Evolutionary conservation across 37 sponge, comb jelly and placozoan species (phyloP), one percentile per base, ranked within the genome.

Genomic region (Beroe ovata): DNA sequence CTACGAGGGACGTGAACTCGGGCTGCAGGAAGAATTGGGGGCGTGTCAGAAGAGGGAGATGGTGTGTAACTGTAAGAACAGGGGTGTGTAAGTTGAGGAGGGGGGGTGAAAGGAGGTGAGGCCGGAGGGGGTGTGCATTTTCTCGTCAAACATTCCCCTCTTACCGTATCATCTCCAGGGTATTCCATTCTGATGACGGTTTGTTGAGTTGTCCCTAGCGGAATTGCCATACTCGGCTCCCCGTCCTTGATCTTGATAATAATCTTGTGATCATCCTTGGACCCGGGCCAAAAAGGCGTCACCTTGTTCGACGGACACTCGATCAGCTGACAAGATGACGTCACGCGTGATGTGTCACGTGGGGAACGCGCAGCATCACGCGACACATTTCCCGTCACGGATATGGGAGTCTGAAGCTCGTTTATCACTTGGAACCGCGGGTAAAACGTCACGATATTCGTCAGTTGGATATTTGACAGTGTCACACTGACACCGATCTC

Each of bases 401-500:
- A 40, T 77, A 77, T 42, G 23, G 47, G 84, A 6, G 33, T 21
- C 4, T 77, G 0, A 14, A 77, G 84, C 54, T 77, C 84, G 84
- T 77, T 77, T 42, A 77, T 77, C 0, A 77, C 54, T 29, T 77
- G 84, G 54, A 77, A 42, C 47, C 84, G 84, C 18, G 84, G 84
- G 54, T 77, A 77, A 22, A 77, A 77, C 11, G 84, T 77, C 4
- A 77, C 84, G 40, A 77, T 77, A 25, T 77, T 77, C n/a, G 84
- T 77, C 25, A 77, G 84, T 58, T 77, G 84, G 22, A 77, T 77
- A 25, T 77, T 77, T 21, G 84, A 77, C 16, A 77, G 84, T 1
- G 84, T 35, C 11, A 77, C 32, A 23, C 22, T 77, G 41, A 77
- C 84, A 21, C 84, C 84, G 16, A 77, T 25, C 54, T 77, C 84